phyloP scores from a whole-genome alignment of 2,113 vertebrate species.

The Ictidomys tridecemlineatus region DNA sequence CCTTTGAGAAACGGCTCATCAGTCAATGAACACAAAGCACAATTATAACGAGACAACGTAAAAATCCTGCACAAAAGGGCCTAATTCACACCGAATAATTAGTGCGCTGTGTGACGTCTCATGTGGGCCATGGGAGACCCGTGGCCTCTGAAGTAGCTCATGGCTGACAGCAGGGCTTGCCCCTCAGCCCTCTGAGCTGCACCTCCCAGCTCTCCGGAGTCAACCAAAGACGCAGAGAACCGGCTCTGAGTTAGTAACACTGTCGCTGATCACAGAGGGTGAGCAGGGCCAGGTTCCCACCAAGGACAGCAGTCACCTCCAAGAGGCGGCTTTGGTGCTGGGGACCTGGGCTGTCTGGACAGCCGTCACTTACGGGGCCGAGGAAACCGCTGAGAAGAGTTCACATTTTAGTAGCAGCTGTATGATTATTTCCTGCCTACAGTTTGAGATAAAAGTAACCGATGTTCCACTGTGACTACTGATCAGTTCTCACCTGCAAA shows the following conservation, averaged over 20 bases:
- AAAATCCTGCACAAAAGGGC: neutral
- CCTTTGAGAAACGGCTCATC: neutral
- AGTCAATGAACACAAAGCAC: constrained; percentile 19
- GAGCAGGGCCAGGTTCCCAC: neutral
- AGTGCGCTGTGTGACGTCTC: neutral
- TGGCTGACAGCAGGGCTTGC: neutral
- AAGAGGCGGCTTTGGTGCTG: neutral
- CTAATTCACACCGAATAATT: constrained; percentile 1
- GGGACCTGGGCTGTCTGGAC: neutral
- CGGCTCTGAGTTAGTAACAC: neutral
- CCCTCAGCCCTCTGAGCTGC: neutral
- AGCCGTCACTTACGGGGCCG: neutral
- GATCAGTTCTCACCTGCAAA: neutral
- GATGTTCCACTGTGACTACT: neutral
- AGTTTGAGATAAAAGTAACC: neutral
- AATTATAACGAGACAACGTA: neutral
- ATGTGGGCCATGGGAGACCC: neutral
- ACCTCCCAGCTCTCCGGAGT: neutral
- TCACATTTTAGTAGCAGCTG: neutral
- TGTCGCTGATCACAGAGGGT: neutral
- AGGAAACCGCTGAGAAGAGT: neutral
- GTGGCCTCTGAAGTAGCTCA: neutral
- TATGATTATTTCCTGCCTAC: neutral
- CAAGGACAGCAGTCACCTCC: neutral
- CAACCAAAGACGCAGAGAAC: neutral